Evolutionary conservation across 30 jellyfish, hydroid and myxozoan species (phyloP), one percentile per base, ranked within the genome.

Genomic region (Pseudorhiza aurosa): DNA sequence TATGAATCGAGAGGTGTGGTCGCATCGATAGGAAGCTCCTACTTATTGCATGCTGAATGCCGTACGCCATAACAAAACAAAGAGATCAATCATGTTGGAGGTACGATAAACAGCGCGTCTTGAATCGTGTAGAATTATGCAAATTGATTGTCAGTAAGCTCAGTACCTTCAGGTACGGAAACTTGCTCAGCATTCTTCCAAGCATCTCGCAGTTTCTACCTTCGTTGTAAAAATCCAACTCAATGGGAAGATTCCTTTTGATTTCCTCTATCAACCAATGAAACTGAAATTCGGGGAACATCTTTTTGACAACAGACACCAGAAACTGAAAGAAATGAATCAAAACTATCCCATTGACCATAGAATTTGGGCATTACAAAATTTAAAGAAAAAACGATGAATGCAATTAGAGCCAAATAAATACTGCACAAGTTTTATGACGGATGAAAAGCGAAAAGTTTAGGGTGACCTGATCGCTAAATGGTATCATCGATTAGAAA

Each of bases 281-380:
- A 58, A 92, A 92, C 35, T 55, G 93, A 71, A 92, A 92, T 22
- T 92, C 98, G 9, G 98, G 96, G 73, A 92, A 92, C 81, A 92
- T 5, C 75, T 69, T 62, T 18, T 96, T 35, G 56, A 92, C 98
- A 25, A 92, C 71, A 0, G 85, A 43, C 12, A 81, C 95, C 58
- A 92, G 81, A 72, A 92, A 77, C 98, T 92, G 53, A 35, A 72
- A 65, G 21, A 17, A 4, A 65, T 32, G n/a, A 40, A 59, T 8
- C 24, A 25, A 32, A 15, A 12, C 58, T 19, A 62, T 8, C 59
- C 28, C 28, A 17, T 25, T 32, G 76, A 2, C 29, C n/a, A 42
- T 42, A 8, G 11, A 42, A 42, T 9, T 42, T 42, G 55, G 17
- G 11, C 17, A 17, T 42, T 42, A 8, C 9, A 17, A 9, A 8